Percentiles rank a stretch among this genome's conserved stretches.
Evolutionary conservation across 2,113 vertebrate genomes (phyloP).

Genomic region (Dasyurus viverrinus): DNA sequence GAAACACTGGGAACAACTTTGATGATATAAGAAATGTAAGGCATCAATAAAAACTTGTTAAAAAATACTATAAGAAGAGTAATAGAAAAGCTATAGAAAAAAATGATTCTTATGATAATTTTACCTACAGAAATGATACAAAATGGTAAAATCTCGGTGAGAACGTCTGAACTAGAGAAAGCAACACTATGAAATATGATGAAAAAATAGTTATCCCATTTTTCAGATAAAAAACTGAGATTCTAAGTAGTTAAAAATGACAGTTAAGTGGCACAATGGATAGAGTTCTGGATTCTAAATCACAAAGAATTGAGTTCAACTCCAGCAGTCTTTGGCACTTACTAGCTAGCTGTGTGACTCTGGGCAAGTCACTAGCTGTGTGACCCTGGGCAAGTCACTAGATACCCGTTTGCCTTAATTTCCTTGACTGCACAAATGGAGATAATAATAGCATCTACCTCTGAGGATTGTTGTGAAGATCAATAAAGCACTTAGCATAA

Average conservation of each 20-base stretch:
- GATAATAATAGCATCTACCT: not conserved
- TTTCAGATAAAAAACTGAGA: no score
- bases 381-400: not conserved
- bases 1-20: not conserved
- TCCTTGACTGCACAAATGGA: constrained; percentile 34
- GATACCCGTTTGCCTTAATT: constrained; percentile 30
- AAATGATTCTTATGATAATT: not conserved
- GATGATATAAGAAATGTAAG: not conserved
- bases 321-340: not conserved
- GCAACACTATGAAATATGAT: no score
- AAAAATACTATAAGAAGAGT: not conserved
- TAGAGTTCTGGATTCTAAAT: not conserved
- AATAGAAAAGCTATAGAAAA: not conserved
- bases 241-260: not conserved
- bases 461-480: not conserved
- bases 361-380: not conserved
- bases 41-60: not conserved
- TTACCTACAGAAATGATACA: not conserved
- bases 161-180: not conserved
- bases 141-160: not conserved
- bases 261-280: not conserved
- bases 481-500: not conserved
- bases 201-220: no score
- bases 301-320: not conserved
- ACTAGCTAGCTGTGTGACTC: constrained; percentile 4